Base-by-base conservation (phyloP, 2,888 invertebrate genomes). In the Exephanes ischioxanthus region DNA sequence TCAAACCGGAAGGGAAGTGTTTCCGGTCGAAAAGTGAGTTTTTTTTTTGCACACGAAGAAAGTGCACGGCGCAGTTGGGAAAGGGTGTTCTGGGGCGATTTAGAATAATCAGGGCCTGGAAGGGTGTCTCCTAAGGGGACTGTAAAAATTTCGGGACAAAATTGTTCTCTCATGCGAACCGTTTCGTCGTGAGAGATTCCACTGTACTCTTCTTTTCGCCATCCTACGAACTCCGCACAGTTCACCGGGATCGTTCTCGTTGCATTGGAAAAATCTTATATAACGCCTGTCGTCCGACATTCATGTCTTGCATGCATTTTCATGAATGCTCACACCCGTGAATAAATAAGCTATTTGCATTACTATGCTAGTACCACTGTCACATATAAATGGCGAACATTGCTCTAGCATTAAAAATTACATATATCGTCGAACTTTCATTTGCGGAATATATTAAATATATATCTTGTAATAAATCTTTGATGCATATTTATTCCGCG, bases 251-350 rank as follows among this genome's bases (percentile, higher is more conserved):
- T 71, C 26, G 37, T 22, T 37, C 55, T 72, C 72, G 58, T 72
- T 72, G 33, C 33, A 58, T 72, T 72, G 7, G 58, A 55, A 55
- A 58, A 79, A 79, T 79, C 71, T 61, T 71, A 63, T 37, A 79
- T 53, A 48, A 51, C 71, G 51, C 79, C 63, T 63, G 63, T 79
- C 71, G 79, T 22, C 14, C 61, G 71, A 63, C 61, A 71, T 79
- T 71, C 79, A 26, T 16, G 79, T 78, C 61, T 19, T n/a, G 26
- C 26, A 61, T 61, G 68, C 48, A 76, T 75, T 70, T 76, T 70
- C 68, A 70, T n/a, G 53, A 68, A 48, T 48, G 19, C 41, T 22
- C 26, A 26, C 26, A 58, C 58, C 22, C 16, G 58, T 26, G 58
- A 58, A 58, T 58, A 58, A 58, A 58, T 58, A 58, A 58, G 58